Base-by-base conservation (phyloP, 2,797 vertebrate species). In the Prunella strophiata region DNA sequence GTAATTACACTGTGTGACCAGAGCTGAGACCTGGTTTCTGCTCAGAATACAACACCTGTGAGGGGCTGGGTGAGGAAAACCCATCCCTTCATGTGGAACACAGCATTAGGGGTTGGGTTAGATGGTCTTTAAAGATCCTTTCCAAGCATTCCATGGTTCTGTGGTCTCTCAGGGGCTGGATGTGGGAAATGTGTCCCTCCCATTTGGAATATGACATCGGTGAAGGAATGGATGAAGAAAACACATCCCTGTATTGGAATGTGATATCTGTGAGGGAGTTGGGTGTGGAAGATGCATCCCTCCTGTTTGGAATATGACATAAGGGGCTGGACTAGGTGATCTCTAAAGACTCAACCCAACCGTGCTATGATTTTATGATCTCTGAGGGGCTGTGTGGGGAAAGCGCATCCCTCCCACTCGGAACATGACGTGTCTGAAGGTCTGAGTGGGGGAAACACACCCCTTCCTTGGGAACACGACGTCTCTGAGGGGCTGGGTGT, bases 391-490 rank as follows among this genome's bases (percentile, higher is more conserved):
- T 27, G 43, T 4, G 8, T 40, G 43, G 8, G 40, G 19, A 26
- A 74, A 30, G 0, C 10, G 0, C 32, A n/a, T 55, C n/a, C 32
- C 23, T n/a, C 23, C 1, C 1, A 1, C 29, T 65, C 0, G 2
- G 38, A 50, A 38, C 16, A 23, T 3, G 7, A 17, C n/a, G 1
- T 17, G 13, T 27, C 57, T 5, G 13, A 17, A 45, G 10, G 9
- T 32, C n/a, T 23, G 47, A 7, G 4, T 19, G 16, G 1, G 23
- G n/a, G 10, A 67, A 50, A 67, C n/a, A 8, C 45, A 50, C 30
- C 65, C 65, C 10, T 36, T 27, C 25, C 10, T 48, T 67, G 10
- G 2, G n/a, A 40, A 54, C 26, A 29, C 4, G 4, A 13, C 34
- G 2, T 20, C 16, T 40, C 57, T 4, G 11, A 11, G 45, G 11